phyloP scores from a whole-genome alignment of 2,888 invertebrate genomes.

The Deilephila porcellus region DNA sequence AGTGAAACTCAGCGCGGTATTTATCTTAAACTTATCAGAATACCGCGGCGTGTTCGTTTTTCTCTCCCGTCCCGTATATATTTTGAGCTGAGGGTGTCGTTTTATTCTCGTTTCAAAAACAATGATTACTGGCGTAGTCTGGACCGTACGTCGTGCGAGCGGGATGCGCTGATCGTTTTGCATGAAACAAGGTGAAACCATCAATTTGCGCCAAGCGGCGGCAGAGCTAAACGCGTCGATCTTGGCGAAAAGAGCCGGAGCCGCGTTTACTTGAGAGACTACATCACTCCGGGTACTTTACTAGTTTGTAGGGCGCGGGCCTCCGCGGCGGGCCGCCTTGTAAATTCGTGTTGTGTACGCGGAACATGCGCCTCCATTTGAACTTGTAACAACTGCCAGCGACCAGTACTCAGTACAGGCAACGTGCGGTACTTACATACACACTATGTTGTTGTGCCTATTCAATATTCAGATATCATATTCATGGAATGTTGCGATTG shows the following conservation, averaged over 20 bases:
- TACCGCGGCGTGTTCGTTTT: slow-evolving; percentile 73
- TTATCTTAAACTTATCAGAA: slow-evolving; percentile 82
- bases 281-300: slow-evolving; percentile 57
- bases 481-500: too few species aligned
- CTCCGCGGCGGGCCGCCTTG: slow-evolving; percentile 46
- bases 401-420: background rate
- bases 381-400: slow-evolving; percentile 28
- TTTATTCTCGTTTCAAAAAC: slow-evolving; percentile 77
- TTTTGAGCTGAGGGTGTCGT: slow-evolving; percentile 67
- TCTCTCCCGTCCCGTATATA: slow-evolving; percentile 70
- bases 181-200: slow-evolving; percentile 79
- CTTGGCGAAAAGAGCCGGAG: slow-evolving; percentile 62
- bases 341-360: slow-evolving; percentile 58
- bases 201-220: slow-evolving; percentile 74
- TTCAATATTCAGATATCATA: background rate
- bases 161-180: slow-evolving; percentile 78
- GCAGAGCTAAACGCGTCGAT: slow-evolving; percentile 69
- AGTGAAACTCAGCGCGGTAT: slow-evolving; percentile 77
- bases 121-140: slow-evolving; percentile 77
- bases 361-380: slow-evolving; percentile 52
- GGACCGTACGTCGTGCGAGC: slow-evolving; percentile 70
- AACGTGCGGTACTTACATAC: background rate
- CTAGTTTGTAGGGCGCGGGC: slow-evolving; percentile 44
- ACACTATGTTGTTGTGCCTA: background rate
- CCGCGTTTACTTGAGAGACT: slow-evolving; percentile 57